Base-by-base conservation (phyloP, 2,888 invertebrate species). In the Harpagoxenus sublaevis region DNA sequence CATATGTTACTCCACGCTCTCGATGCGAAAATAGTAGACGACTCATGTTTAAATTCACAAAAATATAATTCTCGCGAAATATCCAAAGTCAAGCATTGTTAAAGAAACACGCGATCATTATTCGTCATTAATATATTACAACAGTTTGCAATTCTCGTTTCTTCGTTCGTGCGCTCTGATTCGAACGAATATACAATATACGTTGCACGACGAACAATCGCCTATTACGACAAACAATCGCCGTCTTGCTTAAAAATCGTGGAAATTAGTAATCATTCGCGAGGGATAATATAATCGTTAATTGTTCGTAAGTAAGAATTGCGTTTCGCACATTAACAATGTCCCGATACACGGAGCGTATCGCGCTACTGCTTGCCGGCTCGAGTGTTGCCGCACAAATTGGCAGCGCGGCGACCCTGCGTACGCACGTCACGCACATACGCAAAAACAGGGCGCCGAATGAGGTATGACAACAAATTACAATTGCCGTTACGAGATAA, bases 1-100 rank as follows among this genome's bases (percentile, higher is more conserved):
- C n/a, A n/a, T 42, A 65, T n/a, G 39, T 63, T 63, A 65, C 63
- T 60, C 31, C 31, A 31, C 8, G 18, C 60, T 60, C 31, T 65
- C 6, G 39, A 63, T 23, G 23, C 12, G 12, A 42, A 65, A 65
- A 42, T 65, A 65, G 12, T 42, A 65, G 39, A 42, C 23, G 6
- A 63, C 23, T 23, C 12, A 23, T 9, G 10, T 63, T 39, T 63
- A 63, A 63, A 60, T 31, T 31, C 6, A 15, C 60, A 6, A 60
- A 60, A 60, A 60, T 15, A 15, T 60, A 15, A 39, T 23, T 63
- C 2, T 23, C n/a, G n/a, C 6, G 2, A 63, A 63, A n/a, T 23
- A 18, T 51, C n/a, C n/a, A 5, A 15, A 62, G 9, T 1, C 31
- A 42, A 65, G 39, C 39, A 3, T 63, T 63, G n/a, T 63, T 42